These are phyloP conservation scores for Eubucco bourcierii DNA, from an alignment of 2,113 vertebrate genomes.

Conservation along the genomic window DNA sequence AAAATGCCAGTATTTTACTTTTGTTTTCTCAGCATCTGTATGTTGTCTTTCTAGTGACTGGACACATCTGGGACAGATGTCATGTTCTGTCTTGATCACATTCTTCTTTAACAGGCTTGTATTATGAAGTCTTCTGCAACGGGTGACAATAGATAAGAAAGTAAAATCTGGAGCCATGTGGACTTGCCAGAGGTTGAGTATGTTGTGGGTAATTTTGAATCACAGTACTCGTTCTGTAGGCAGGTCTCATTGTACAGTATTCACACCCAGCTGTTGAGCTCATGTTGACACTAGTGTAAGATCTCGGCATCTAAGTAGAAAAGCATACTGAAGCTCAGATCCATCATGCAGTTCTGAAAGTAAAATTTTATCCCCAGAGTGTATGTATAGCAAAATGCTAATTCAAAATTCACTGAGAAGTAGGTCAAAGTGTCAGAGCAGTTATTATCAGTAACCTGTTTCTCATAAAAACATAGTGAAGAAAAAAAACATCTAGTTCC, in stretches of 20 bases:
- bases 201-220: neutral
- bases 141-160: neutral
- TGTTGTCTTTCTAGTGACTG: neutral
- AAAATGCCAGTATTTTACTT: neutral
- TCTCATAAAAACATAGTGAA: conserved; percentile 58
- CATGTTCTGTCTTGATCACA: neutral
- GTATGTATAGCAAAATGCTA: conserved; percentile 14
- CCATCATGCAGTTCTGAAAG: neutral
- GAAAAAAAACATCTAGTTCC: conserved; percentile 55
- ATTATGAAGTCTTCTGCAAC: neutral
- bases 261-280: neutral
- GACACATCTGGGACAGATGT: neutral
- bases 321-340: neutral
- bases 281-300: neutral
- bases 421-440: conserved; percentile 47
- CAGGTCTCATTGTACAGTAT: neutral
- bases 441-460: conserved; percentile 69
- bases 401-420: conserved; percentile 44
- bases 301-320: conserved; percentile 15
- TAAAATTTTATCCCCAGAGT: neutral
- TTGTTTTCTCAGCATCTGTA: neutral
- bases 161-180: neutral
- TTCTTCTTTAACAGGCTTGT: neutral
- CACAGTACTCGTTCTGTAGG: neutral
- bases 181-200: neutral